Base-by-base conservation (phyloP, 2,113 vertebrate species). In the Acanthisitta chloris region DNA sequence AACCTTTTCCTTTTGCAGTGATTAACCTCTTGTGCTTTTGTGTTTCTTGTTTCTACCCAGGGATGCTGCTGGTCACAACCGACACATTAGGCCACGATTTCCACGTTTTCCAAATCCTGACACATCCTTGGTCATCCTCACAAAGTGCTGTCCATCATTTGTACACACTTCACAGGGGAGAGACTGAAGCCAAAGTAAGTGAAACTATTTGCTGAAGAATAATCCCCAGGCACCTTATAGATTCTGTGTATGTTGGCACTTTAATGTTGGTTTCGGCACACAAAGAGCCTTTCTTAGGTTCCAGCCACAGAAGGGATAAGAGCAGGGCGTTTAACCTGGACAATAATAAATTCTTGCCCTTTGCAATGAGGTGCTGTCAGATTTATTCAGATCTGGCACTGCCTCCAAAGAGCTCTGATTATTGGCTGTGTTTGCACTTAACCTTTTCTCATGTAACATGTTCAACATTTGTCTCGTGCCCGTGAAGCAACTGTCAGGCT, bases 141-240 rank as follows among this genome's bases (percentile, higher is more conserved):
- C 99, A 99, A 98, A 99, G 99, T 92, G 99, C 99, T 10, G 99
- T 99, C 77, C 99, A 99, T 97, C 99, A 99, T 93, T 98, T 99
- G 46, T 99, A 99, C 83, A 99, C 99, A 6, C 98, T 99, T 91
- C 99, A 99, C 95, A 98, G 99, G n/a, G 99, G 99, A 81, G 99
- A 99, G 96, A 99, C 99, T 3, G 99, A 99, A 98, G 99, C 99
- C 96, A 99, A 99, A 99, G 99, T 99, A 98, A 98, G 98, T 98
- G 36, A 55, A 92, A 46, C 81, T 90, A 61, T 95, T 96, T 96
- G 88, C 58, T 82, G 83, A 88, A 86, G 74, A 96, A 87, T 96
- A 95, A 96, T 96, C 95, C 92, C 91, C 91, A 43, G 93, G 65
- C 81, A 76, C 88, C 72, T 95, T 90, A 92, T 95, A 34, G 86